A percentile compares a stretch with the other conserved stretches of the same genome.
These are phyloP conservation scores for Vollenhovia emeryi DNA, from an alignment of 1,140 invertebrate genomes.

Conservation along the genomic window DNA sequence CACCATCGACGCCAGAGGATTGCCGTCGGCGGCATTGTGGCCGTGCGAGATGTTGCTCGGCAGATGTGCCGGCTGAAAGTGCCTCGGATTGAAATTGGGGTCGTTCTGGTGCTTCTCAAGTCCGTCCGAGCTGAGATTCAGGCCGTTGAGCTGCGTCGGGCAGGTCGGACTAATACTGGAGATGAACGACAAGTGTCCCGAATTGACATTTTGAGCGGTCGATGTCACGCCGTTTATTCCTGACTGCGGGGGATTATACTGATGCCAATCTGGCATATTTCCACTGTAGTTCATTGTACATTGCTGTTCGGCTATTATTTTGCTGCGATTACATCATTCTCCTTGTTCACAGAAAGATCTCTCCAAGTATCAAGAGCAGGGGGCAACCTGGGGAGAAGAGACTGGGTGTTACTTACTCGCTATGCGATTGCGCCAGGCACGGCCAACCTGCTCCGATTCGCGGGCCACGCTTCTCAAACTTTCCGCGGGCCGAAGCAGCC, in stretches of 20 bases:
- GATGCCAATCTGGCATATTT: constrained; percentile 75
- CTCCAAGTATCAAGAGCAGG: constrained; percentile 59
- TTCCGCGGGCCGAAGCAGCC: no score
- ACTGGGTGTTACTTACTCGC: neutral
- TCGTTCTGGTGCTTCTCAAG: constrained; percentile 69
- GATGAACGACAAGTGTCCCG: constrained; percentile 67
- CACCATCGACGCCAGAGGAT: constrained; percentile 63
- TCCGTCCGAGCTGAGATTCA: constrained; percentile 54
- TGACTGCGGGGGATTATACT: constrained; percentile 68
- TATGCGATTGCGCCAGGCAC: no score
- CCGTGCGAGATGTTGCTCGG: constrained; percentile 61
- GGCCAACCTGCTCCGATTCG: no score
- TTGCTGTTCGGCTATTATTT: constrained; percentile 66
- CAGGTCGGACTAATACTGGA: constrained; percentile 61
- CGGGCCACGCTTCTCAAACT: no score
- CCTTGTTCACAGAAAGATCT: constrained; percentile 6
- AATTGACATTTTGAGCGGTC: constrained; percentile 71
- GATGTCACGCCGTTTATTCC: constrained; percentile 63
- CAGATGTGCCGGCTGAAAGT: constrained; percentile 63
- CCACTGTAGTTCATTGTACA: constrained; percentile 77
- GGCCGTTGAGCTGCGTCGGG: constrained; percentile 55
- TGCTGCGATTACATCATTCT: constrained; percentile 54
- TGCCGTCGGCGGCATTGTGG: constrained; percentile 50
- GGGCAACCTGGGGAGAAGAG: constrained; percentile 52
- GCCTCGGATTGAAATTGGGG: constrained; percentile 64